Percentiles rank a stretch among this genome's conserved stretches.
Conservation (phyloP, 2,113 vertebrate species). For the Capricornis sumatraensis region DNA sequence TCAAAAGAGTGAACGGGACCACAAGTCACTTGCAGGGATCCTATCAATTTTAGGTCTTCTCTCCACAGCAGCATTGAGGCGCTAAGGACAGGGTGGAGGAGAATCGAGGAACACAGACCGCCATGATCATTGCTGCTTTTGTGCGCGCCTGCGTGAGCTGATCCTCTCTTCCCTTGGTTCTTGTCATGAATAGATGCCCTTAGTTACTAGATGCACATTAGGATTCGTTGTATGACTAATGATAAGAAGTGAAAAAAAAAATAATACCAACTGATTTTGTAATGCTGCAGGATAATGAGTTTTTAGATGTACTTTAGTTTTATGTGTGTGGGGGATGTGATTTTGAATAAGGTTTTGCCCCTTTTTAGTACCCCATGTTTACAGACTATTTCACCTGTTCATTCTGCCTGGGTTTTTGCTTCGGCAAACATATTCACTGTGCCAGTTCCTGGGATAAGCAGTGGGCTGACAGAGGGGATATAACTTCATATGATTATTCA, state of each 20-base stretch:
- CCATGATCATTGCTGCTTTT: background rate
- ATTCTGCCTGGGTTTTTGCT: background rate
- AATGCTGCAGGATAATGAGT: background rate
- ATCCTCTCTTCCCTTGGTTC: background rate
- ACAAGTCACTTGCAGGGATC: background rate
- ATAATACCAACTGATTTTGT: background rate
- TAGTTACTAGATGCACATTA: background rate
- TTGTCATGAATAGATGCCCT: background rate
- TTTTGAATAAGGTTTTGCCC: background rate
- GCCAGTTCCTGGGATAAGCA: background rate
- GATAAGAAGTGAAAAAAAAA: background rate
- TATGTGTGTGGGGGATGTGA: background rate
- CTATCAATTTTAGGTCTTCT: background rate
- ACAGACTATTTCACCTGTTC: background rate
- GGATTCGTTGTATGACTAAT: background rate
- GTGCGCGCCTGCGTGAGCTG: fast-evolving
- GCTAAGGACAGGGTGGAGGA: background rate
- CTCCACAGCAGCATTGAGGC: background rate
- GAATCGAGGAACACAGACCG: background rate
- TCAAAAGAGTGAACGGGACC: background rate
- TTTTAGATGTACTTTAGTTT: background rate
- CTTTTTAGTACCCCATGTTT: background rate
- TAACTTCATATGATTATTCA: background rate
- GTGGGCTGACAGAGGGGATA: background rate
- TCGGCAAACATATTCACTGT: background rate